Percentiles rank a stretch among this genome's conserved stretches.
Conservation (phyloP, 2,888 invertebrate species). For the Lamproptera curius region DNA sequence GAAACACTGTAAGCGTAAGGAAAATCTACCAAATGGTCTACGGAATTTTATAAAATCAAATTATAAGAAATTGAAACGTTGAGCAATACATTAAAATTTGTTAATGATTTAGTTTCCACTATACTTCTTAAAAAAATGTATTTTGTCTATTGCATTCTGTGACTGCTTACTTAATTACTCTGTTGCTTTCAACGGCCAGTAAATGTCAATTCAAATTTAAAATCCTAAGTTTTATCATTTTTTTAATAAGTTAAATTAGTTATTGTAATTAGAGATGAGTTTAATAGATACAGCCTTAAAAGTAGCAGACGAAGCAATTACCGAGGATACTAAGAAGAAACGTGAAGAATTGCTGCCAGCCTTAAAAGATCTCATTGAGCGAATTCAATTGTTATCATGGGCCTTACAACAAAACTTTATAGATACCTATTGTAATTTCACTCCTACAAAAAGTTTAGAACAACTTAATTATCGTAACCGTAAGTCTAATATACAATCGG, state of each 20-base stretch:
- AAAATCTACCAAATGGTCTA: too few relatives aligned
- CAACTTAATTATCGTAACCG: slow-evolving; percentile 61
- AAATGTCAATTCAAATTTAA: slow-evolving; percentile 5
- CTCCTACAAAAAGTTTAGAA: slow-evolving; percentile 60
- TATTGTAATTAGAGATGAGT: slow-evolving; percentile 65
- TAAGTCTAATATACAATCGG: slow-evolving; percentile 48
- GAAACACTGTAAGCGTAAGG: too few relatives aligned
- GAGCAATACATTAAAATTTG: too few relatives aligned
- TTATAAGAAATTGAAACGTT: too few relatives aligned
- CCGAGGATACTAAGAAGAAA: slow-evolving; percentile 50
- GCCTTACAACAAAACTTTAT: slow-evolving; percentile 60
- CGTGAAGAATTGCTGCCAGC: slow-evolving; percentile 47
- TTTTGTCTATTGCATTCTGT: too few relatives aligned
- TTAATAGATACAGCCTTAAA: slow-evolving; percentile 57
- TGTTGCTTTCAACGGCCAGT: neutral
- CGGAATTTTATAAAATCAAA: too few relatives aligned
- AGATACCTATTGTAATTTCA: slow-evolving; percentile 56
- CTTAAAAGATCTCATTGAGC: slow-evolving; percentile 55
- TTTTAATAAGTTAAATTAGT: too few relatives aligned
- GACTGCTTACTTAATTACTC: too few relatives aligned
- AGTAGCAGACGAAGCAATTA: slow-evolving; percentile 53
- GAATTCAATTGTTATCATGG: slow-evolving; percentile 59
- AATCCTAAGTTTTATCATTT: slow-evolving; percentile 10
- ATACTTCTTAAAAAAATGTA: too few relatives aligned
- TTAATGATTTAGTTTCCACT: too few relatives aligned